Conservation (phyloP, 2,797 vertebrate genomes). For the Leuciscus waleckii region DNA sequence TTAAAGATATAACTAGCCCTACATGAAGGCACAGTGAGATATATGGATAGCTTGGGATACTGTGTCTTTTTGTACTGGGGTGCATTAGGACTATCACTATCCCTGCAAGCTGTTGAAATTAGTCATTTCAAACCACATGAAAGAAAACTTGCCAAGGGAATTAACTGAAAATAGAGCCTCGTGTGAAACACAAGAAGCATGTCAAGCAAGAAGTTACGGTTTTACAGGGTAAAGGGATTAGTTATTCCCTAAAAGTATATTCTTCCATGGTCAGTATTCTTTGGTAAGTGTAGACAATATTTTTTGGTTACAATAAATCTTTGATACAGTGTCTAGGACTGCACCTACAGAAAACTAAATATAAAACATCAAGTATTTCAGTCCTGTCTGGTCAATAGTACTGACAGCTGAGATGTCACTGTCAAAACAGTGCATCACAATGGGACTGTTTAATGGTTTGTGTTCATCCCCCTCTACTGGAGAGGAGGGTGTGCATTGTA, state of each 20-base stretch:
- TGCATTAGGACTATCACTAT: slow-evolving; percentile 9
- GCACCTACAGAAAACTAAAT: background rate
- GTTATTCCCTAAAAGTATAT: background rate
- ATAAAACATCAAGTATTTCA: slow-evolving; percentile 8
- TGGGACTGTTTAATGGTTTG: background rate
- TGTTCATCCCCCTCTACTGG: slow-evolving; percentile 22
- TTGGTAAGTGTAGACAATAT: background rate
- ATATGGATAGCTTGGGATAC: background rate
- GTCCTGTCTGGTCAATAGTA: background rate
- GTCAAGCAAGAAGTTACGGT: background rate
- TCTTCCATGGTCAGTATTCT: background rate
- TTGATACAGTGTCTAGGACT: background rate
- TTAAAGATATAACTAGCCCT: background rate
- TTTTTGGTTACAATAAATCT: background rate
- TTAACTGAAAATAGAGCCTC: slow-evolving; percentile 36
- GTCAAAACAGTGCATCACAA: background rate
- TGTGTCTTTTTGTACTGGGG: slow-evolving; percentile 26
- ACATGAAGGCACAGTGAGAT: background rate
- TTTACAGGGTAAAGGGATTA: background rate
- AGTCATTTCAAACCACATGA: slow-evolving; percentile 47
- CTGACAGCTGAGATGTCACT: background rate
- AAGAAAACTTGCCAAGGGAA: slow-evolving; percentile 15
- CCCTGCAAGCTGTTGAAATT: slow-evolving; percentile 17
- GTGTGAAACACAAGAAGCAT: slow-evolving; percentile 27
- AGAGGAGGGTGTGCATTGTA: background rate